phyloP scores from a whole-genome alignment of 1,140 invertebrate species.

The Drosophila mauritiana region DNA sequence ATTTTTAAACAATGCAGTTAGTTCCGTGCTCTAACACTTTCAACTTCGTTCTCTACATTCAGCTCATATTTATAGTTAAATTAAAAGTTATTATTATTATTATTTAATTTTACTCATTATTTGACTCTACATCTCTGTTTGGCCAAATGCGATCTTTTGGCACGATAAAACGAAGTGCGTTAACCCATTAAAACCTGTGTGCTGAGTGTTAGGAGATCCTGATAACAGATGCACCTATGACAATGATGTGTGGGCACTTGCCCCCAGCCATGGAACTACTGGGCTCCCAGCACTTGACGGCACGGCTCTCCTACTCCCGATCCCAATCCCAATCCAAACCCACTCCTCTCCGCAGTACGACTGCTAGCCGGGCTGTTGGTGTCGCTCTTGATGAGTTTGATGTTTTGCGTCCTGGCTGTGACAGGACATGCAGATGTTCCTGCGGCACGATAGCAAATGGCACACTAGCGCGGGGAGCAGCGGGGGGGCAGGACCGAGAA shows the following conservation, averaged over 20 bases:
- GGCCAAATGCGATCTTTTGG: too few relatives aligned
- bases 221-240: slow-evolving; percentile 40
- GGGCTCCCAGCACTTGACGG: slow-evolving; percentile 40
- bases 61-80: too few relatives aligned
- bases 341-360: neutral
- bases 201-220: slow-evolving; percentile 8
- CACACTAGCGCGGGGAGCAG: too few relatives aligned
- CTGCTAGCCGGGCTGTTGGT: slow-evolving; percentile 38
- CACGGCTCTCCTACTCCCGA: neutral
- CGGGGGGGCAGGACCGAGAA: slow-evolving; percentile 16
- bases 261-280: slow-evolving; percentile 55
- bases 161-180: too few relatives aligned
- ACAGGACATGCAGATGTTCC: slow-evolving; percentile 81
- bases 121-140: too few relatives aligned
- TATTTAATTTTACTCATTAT: too few relatives aligned
- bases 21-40: too few relatives aligned
- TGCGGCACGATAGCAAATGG: slow-evolving; percentile 22
- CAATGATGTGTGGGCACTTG: slow-evolving; percentile 56
- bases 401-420: slow-evolving; percentile 75
- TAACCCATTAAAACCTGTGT: neutral
- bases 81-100: too few relatives aligned
- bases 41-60: too few relatives aligned
- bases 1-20: too few relatives aligned
- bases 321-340: too few relatives aligned
- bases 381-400: slow-evolving; percentile 77